Evolutionary conservation across 92 coral and sea anemone species (phyloP), one percentile per base, ranked within the genome.

Genomic region (Epizoanthus stellaris): DNA sequence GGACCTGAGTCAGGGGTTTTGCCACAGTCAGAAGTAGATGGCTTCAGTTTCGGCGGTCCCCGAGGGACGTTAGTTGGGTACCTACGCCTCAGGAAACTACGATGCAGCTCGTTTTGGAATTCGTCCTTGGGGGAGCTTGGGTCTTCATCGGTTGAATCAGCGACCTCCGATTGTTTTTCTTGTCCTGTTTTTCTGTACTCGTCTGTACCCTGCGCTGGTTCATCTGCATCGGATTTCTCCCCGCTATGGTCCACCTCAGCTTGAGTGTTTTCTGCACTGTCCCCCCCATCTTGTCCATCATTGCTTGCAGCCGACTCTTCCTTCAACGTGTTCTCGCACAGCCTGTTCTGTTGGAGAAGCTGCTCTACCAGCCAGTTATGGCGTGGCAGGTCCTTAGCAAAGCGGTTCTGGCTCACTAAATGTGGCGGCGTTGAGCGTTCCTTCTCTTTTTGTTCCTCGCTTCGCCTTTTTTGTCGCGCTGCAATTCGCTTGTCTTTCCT

Each of bases 311-410:
- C 81, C 14, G 70, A 81, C 66, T 86, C 87, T 42, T 70, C 88
- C 39, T 87, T 89, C 65, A 92, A 65, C 42, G 91, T 90, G 68
- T 91, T 93, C 86, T 88, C 91, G 67, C 94, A 87, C 1, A 94
- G 87, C 75, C 90, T 95, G 5, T 97, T 97, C 85, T 97, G 98
- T 73, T 97, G 98, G 30, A 91, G 87, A 4, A 95, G 82, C 75
- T 95, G 81, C 60, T 97, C 99, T 19, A 97, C 94, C 58, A 97
- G 93, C 99, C 99, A 97, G 93, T 97, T 97, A 77, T 97, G 99
- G 17, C 99, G 87, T 40, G 99, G 99, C 34, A 97, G 93, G 84
- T 97, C 99, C 70, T 98, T 93, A 21, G 95, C 97, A 64, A 95
- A 93, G 76, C 99, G 95, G 86, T 97, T 93, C 83, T 97, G 98